Conservation (phyloP, 2,113 vertebrate species). For the Columba livia region DNA sequence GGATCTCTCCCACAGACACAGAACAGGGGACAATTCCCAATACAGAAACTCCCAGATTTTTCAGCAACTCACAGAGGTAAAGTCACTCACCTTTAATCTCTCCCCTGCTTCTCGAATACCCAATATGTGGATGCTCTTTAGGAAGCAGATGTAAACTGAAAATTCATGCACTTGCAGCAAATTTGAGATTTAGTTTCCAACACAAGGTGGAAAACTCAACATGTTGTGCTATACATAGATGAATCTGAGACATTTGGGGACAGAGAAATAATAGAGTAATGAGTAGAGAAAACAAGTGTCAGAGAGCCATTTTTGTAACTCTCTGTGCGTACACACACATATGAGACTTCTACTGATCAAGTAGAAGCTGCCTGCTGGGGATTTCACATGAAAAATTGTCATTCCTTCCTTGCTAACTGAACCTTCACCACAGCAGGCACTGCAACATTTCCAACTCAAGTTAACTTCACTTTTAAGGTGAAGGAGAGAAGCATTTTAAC, state of each 20-base stretch:
- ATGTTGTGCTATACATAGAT: neutral
- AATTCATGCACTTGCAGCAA: neutral
- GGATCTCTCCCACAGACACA: neutral
- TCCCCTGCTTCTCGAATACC: neutral
- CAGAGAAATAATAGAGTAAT: neutral
- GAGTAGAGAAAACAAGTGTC: neutral
- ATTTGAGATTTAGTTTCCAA: neutral
- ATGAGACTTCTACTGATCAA: neutral
- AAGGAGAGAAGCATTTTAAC: neutral
- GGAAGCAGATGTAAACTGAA: neutral
- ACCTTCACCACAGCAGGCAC: neutral
- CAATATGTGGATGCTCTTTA: neutral
- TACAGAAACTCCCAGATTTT: neutral
- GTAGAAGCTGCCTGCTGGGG: fast-evolving
- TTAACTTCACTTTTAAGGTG: neutral
- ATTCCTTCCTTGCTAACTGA: neutral
- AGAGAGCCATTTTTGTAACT: neutral
- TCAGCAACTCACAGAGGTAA: neutral
- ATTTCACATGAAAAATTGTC: neutral
- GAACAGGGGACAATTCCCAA: neutral
- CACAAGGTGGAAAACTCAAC: neutral
- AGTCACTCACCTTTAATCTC: neutral
- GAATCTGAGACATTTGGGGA: neutral
- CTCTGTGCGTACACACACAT: fast-evolving
- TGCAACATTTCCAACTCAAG: neutral